Evolutionary conservation across 2,797 vertebrate species (phyloP).

Genomic region (Eurystomus glaucurus): DNA sequence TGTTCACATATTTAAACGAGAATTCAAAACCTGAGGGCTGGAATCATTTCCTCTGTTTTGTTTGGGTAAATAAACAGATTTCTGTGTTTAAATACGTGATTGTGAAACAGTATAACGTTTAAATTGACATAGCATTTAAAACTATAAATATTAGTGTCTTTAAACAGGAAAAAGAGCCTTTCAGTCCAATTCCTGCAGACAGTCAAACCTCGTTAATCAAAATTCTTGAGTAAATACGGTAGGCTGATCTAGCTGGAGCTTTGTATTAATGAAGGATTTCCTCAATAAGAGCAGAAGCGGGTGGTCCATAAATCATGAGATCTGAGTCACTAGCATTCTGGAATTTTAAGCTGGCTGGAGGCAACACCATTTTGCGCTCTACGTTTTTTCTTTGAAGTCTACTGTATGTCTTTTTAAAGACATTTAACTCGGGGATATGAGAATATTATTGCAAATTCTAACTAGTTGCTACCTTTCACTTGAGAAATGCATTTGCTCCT

Average conservation of each 20-base stretch:
- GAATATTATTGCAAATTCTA: not conserved
- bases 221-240: not conserved
- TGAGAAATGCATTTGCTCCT: not conserved
- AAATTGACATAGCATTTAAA: not conserved
- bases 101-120: slow-evolving; percentile 75
- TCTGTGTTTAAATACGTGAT: slow-evolving; percentile 86
- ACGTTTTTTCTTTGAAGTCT: not conserved
- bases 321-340: not conserved
- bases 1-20: slow-evolving; percentile 87
- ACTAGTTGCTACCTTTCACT: not conserved
- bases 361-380: not conserved
- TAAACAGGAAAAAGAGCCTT: not conserved
- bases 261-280: slow-evolving; percentile 4
- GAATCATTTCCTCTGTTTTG: slow-evolving; percentile 88
- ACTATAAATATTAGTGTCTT: not conserved
- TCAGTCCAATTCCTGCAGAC: not conserved
- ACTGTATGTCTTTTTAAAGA: not conserved
- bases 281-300: not conserved
- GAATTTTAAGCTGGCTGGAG: slow-evolving; percentile 12
- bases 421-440: not conserved
- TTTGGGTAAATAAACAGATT: slow-evolving; percentile 90
- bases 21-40: slow-evolving; percentile 87
- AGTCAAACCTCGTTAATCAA: not conserved
- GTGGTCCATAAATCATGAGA: not conserved
- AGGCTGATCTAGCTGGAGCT: not conserved